Percentiles rank a stretch among this genome's conserved stretches.
phyloP scores from a whole-genome alignment of 2,113 vertebrate genomes.

The Anguilla japonica region DNA sequence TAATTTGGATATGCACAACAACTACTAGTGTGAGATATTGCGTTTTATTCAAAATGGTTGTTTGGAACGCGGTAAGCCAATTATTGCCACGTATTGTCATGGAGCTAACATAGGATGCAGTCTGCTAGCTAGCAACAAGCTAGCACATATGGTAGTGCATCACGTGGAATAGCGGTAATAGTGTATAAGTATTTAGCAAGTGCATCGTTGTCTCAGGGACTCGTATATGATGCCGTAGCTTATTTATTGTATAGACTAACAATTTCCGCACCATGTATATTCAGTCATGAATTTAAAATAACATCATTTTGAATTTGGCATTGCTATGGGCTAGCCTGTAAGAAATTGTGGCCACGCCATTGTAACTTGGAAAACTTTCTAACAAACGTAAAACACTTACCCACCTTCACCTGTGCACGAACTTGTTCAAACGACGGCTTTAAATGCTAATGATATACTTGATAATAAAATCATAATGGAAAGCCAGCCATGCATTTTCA shows the following conservation, averaged over 20 bases:
- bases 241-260: not conserved
- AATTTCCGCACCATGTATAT: not conserved
- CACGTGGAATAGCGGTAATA: not conserved
- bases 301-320: too few species aligned
- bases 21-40: not conserved
- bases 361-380: too few species aligned
- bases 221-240: not conserved
- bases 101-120: too few species aligned
- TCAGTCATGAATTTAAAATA: not conserved
- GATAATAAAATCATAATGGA: too few species aligned
- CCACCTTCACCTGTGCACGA: too few species aligned
- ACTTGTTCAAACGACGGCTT: too few species aligned
- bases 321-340: too few species aligned
- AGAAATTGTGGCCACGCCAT: too few species aligned
- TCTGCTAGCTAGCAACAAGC: not conserved
- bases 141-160: not conserved
- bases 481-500: too few species aligned
- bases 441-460: too few species aligned
- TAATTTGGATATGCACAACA: not conserved
- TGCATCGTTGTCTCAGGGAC: not conserved
- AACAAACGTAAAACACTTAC: too few species aligned
- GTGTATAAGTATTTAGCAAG: not conserved
- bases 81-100: not conserved
- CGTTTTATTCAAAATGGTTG: conserved; percentile 1
- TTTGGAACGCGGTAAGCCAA: not conserved